Percentiles rank a stretch among this genome's conserved stretches.
Evolutionary conservation across 2,797 vertebrate species (phyloP).

Genomic region (Ataeniobius toweri): DNA sequence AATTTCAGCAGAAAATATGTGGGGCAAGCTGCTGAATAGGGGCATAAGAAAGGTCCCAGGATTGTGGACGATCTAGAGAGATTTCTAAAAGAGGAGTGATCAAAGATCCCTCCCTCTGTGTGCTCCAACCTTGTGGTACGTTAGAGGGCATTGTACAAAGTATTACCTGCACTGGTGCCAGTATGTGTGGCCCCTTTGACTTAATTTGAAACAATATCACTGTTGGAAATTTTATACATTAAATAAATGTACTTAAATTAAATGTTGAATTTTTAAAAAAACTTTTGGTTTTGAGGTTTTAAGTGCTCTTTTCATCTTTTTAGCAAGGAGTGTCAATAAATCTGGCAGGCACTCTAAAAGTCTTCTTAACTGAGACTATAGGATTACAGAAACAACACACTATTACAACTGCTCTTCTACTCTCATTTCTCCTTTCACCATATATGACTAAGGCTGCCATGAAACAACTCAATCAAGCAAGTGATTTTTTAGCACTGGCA

Average conservation of each 20-base stretch:
- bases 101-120: too few species aligned
- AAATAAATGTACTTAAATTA: neutral
- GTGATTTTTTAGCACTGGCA: constrained; percentile 38
- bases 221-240: neutral
- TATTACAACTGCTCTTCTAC: constrained; percentile 26
- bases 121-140: too few species aligned
- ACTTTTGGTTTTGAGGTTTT: too few species aligned
- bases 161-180: too few species aligned
- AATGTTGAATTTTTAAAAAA: neutral
- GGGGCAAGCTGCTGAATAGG: neutral
- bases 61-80: neutral
- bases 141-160: too few species aligned
- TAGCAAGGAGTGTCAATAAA: too few species aligned
- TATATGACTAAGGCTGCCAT: constrained; percentile 44
- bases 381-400: neutral
- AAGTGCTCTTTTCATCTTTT: too few species aligned
- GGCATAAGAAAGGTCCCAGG: neutral
- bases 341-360: too few species aligned
- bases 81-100: neutral
- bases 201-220: neutral
- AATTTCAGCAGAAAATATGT: neutral
- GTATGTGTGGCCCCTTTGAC: too few species aligned
- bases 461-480: constrained; percentile 51
- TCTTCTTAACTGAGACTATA: neutral
- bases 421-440: constrained; percentile 50